Evolutionary conservation across 2,113 vertebrate species (phyloP), one percentile per base, ranked within the genome.

Genomic region (Onychostoma macrolepis): DNA sequence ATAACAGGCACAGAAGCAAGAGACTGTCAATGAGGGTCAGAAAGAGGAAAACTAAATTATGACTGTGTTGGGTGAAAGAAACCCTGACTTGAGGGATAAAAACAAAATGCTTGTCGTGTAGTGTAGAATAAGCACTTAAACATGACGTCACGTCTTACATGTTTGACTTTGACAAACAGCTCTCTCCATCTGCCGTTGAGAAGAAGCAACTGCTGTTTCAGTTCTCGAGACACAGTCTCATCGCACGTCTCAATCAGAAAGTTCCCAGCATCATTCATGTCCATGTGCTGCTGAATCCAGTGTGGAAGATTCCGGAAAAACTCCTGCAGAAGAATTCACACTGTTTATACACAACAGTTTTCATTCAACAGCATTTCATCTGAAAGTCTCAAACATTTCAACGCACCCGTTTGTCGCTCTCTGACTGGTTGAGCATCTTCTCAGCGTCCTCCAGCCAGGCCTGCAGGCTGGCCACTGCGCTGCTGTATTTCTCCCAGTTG

Each of bases 221-320:
- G 95, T 83, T 99, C 98, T 53, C 97, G 95, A 30, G 98, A 99
- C 79, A 99, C 96, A 0, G 95, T 95, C n/a, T 99, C 98, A 61
- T 99, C 97, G 21, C 97, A 99, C 0, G 98, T 99, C 93, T 99
- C 98, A 24, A 99, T 99, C 1, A 99, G 96, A 89, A 99, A 99
- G 93, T 99, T 99, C 45, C 98, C 98, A 3, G 98, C 96, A 65
- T 99, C 98, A 2, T 99, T 99, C 98, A 99, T 99, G 89, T 97
- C 95, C 87, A 96, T 96, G 88, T 99, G 98, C 89, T 99, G 98
- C 89, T 98, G 97, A 83, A 99, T 98, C 98, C 95, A 96, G 90
- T 95, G 93, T 28, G 94, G 92, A 28, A 96, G 89, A 88, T 95
- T 96, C 81, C 95, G 89, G 88, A 95, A 96, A 85, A 96, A 96